Evolutionary conservation across 2,888 invertebrate genomes (phyloP), one percentile per base, ranked within the genome.

Genomic region (Tromatobia lineatoria): DNA sequence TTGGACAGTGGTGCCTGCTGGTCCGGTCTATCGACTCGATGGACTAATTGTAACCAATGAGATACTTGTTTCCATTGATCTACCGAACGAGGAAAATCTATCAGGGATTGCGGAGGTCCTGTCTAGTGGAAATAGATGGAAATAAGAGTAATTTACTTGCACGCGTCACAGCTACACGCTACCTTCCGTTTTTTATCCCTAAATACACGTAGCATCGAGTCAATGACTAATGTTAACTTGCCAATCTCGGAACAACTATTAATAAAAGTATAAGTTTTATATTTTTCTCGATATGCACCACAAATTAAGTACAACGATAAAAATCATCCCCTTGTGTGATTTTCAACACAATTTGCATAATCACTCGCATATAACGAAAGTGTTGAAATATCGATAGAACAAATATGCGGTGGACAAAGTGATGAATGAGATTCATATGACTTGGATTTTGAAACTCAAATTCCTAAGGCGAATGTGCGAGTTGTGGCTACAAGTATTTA

Each of bases 31-130:
- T 59, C 42, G 66, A 25, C 80, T 69, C 77, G 80, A 80, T 77
- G 80, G 80, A 83, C 83, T 80, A 74, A 83, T 83, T 80, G 83
- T 34, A 38, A 20, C 13, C 73, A 47, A 42, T 71, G 47, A 11
- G 42, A 54, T 61, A 79, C 45, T 64, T 69, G 47, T 64, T 57
- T 50, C 29, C 45, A 42, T 74, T 57, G 78, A 79, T 73, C 77
- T 50, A 25, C 54, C 25, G 52, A 45, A 7, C 42, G 13, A 47
- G 4, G 25, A 29, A 59, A 71, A 34, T 57, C 50, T 42, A 61
- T 76, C 67, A 52, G 52, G 42, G 18, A 42, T 71, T 61, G 38
- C 61, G 61, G 61, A 18, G 18, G 1, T 4, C 15, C 61, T 61
- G 61, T 3, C 34, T 18, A n/a, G n/a, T n/a, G n/a, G 8, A 11